A percentile compares a stretch with the other conserved stretches of the same genome.
phyloP scores from a whole-genome alignment of 2,113 vertebrate species.

The Orthochromis indermauri region DNA sequence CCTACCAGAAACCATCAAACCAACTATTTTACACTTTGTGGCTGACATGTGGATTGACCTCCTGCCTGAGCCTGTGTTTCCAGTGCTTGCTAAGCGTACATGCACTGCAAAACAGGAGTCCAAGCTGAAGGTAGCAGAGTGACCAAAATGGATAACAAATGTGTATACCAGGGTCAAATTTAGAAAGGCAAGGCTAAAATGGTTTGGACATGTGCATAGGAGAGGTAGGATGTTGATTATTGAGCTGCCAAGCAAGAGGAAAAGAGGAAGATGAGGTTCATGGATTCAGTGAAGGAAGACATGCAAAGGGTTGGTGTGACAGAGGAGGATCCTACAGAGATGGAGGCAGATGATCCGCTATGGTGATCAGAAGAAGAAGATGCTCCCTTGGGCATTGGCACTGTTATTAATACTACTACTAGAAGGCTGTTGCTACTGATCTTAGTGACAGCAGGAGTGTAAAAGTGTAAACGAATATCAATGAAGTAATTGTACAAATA shows the following conservation, averaged over 20 bases:
- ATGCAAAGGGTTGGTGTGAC: neutral
- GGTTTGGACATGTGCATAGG: neutral
- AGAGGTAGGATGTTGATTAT: neutral
- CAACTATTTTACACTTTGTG: neutral
- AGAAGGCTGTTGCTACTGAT: neutral
- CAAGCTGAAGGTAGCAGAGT: neutral
- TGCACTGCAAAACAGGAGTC: neutral
- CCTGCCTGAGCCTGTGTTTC: neutral
- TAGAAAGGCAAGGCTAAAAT: neutral
- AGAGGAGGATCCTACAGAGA: neutral
- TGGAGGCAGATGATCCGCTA: neutral
- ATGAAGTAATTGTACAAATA: neutral
- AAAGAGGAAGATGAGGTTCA: neutral
- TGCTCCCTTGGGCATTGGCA: neutral
- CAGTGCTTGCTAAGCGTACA: neutral
- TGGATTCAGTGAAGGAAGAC: neutral
- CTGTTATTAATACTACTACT: neutral
- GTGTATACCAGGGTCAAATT: neutral
- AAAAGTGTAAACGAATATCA: neutral
- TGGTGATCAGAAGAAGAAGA: neutral
- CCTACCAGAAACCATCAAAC: neutral
- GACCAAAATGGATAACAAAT: neutral
- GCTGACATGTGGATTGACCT: neutral
- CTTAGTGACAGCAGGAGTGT: neutral
- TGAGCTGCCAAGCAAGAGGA: neutral